Evolutionary conservation across 2,113 vertebrate species (phyloP), one percentile per base, ranked within the genome.

Genomic region (mouse (Mus musculus)): DNA sequence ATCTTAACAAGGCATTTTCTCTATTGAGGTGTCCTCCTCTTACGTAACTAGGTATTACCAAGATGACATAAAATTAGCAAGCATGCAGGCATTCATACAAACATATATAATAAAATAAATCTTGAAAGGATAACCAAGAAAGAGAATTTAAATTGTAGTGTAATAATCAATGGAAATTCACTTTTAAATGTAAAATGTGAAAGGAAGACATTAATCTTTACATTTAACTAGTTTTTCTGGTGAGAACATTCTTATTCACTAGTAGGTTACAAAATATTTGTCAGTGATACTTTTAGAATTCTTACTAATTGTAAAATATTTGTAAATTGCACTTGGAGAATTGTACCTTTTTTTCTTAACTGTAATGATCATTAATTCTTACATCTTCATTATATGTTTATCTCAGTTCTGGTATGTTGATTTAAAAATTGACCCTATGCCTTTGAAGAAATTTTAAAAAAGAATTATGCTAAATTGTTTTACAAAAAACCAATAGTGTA

Each of bases 361-460:
- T 73, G 95, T 97, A 96, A 97, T 98, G 95, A 98, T 98, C 96
- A 97, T 98, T 98, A 96, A 90, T 94, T 97, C 59, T 97, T 98
- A 96, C 91, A 97, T 96, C 89, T 93, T 98, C 33, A 81, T n/a
- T 59, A 33, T 98, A 92, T 97, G 97, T 97, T 96, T 98, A 97
- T 98, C 97, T 98, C 97, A 96, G 92, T 97, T 11, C 97, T 97
- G 94, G 97, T 98, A 91, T 94, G 97, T 95, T 49, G 77, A 97
- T 98, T 93, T 73, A 93, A 92, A 95, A 96, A 98, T 97, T 88
- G 65, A 96, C 94, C 84, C 88, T 98, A 92, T 96, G 82, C 92
- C 87, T 80, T 98, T 98, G 97, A 95, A 97, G 96, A 96, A 97
- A 96, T 98, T 98, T 97, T 94, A 92, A 97, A 96, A 63, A 95